These are phyloP conservation scores for Pseudomyrmex gracilis DNA, from an alignment of 1,140 invertebrate genomes.

Conservation along the genomic window DNA sequence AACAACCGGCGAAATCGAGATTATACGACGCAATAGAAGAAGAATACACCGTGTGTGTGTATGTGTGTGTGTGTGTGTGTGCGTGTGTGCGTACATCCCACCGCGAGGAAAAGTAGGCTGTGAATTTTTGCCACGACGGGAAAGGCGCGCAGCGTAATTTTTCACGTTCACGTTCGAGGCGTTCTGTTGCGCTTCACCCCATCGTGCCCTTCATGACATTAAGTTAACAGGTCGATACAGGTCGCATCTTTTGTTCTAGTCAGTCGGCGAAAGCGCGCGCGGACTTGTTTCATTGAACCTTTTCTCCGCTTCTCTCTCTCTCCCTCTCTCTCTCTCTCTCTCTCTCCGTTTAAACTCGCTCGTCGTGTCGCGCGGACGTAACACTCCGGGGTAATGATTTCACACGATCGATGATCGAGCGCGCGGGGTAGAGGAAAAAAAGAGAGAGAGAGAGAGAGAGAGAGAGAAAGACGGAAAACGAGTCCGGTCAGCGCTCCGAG, in stretches of 20 bases:
- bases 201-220: background rate
- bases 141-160: background rate
- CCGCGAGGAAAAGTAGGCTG: background rate
- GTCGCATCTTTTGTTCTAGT: constrained; percentile 30
- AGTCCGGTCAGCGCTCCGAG: constrained; percentile 40
- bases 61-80: too few relatives aligned
- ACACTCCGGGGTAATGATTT: constrained; percentile 27
- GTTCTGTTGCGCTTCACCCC: background rate
- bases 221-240: background rate
- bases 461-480: too few relatives aligned
- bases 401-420: constrained; percentile 34
- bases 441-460: background rate
- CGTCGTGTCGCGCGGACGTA: background rate
- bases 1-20: background rate
- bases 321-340: too few relatives aligned
- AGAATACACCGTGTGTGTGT: background rate
- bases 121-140: background rate
- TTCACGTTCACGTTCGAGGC: background rate
- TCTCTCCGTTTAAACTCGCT: background rate
- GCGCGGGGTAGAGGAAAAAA: background rate
- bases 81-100: background rate
- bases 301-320: too few relatives aligned
- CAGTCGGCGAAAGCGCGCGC: background rate
- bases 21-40: background rate
- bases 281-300: constrained; percentile 19